Percentiles rank a stretch among this genome's conserved stretches.
Conservation (phyloP, 1,140 invertebrate species). For the Drosophila repletoides region DNA sequence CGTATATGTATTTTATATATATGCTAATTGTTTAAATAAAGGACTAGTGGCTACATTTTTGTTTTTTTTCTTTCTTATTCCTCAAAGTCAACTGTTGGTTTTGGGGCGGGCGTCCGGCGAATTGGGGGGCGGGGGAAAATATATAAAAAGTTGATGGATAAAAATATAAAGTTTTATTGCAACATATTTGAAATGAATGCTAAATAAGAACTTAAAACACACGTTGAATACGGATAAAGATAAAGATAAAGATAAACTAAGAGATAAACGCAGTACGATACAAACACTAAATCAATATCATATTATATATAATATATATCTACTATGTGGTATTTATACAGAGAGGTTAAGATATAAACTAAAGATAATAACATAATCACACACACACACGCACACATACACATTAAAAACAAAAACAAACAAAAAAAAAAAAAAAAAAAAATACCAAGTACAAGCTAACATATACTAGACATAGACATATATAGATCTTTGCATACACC, state of each 20-base stretch:
- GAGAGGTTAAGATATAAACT: constrained; percentile 26
- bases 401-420: constrained; percentile 16
- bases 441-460: not conserved
- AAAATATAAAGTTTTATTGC: constrained; percentile 53
- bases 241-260: constrained; percentile 36
- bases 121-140: not conserved
- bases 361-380: constrained; percentile 21
- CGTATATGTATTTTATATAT: constrained; percentile 55
- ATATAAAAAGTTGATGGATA: not conserved
- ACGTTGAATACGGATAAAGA: constrained; percentile 8
- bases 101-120: too few relatives aligned
- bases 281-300: constrained; percentile 12
- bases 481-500: not conserved
- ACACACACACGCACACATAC: constrained; percentile 12
- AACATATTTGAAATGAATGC: constrained; percentile 43
- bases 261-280: constrained; percentile 25
- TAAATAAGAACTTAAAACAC: constrained; percentile 40
- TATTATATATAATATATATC: constrained; percentile 16
- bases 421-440: constrained; percentile 31
- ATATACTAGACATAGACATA: too few relatives aligned
- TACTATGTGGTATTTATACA: constrained; percentile 46
- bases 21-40: constrained; percentile 62
- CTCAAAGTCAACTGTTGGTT: constrained; percentile 38
- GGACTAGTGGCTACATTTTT: constrained; percentile 60
- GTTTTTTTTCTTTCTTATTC: constrained; percentile 35